phyloP scores from a whole-genome alignment of 2,888 invertebrate species.

The Choristoneura rosaceana region DNA sequence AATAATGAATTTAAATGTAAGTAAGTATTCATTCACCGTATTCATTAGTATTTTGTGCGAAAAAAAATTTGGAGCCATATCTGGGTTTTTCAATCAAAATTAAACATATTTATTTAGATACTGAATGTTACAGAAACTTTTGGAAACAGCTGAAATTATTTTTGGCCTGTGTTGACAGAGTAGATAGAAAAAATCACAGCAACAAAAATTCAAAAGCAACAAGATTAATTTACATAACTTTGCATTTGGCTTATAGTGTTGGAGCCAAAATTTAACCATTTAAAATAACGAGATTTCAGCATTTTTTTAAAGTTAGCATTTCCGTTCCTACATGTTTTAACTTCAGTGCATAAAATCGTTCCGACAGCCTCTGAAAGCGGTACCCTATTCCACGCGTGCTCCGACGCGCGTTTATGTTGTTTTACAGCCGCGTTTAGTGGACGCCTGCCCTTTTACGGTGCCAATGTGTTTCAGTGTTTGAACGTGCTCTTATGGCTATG shows the following conservation, averaged over 20 bases:
- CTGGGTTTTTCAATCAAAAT: too few species aligned
- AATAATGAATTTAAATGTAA: not conserved
- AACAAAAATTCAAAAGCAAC: not conserved
- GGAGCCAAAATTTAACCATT: constrained; percentile 22
- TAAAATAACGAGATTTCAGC: not conserved
- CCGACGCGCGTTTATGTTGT: not conserved
- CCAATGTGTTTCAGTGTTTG: constrained; percentile 13
- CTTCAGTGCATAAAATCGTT: too few species aligned
- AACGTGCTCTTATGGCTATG: constrained; percentile 3
- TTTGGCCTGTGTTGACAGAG: too few species aligned
- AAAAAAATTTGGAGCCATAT: not conserved
- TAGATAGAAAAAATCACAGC: too few species aligned
- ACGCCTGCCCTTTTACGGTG: constrained; percentile 8
- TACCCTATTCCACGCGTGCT: constrained; percentile 2
- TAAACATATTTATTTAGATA: too few species aligned
- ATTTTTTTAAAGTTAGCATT: too few species aligned
- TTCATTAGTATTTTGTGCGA: not conserved
- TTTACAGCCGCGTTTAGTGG: constrained; percentile 12
- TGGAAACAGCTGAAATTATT: too few species aligned
- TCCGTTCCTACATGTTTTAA: too few species aligned
- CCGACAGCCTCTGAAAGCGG: not conserved
- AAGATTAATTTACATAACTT: constrained; percentile 9
- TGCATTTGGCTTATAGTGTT: constrained; percentile 24
- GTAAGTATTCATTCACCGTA: not conserved
- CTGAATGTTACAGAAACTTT: too few species aligned